phyloP scores from a whole-genome alignment of 2,113 vertebrate species.

The Ceyx margarethae region DNA sequence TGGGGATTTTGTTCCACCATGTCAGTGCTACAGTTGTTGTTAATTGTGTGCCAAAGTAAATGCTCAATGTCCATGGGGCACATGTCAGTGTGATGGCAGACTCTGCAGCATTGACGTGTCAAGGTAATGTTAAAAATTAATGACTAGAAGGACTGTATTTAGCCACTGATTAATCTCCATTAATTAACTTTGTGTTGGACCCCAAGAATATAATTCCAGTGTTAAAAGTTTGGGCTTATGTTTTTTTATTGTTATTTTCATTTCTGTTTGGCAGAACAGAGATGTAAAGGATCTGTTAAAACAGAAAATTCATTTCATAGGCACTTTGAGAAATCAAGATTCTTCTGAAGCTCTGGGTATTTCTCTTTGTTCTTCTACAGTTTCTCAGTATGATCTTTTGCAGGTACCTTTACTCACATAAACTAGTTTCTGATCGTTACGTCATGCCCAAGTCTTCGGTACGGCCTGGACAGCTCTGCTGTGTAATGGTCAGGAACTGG shows the following conservation, averaged over 20 bases:
- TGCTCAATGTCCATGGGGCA: neutral
- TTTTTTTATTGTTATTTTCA: neutral
- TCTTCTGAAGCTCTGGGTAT: neutral
- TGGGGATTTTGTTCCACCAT: neutral
- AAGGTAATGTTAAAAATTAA: neutral
- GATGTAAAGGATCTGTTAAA: neutral
- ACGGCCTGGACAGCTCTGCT: slow-evolving; percentile 86
- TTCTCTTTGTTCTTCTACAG: neutral
- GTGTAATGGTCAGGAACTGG: slow-evolving; percentile 80
- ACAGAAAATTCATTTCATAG: neutral
- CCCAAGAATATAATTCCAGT: neutral
- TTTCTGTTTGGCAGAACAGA: neutral
- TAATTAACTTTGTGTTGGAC: neutral
- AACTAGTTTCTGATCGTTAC: slow-evolving; percentile 82
- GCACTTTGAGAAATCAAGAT: neutral
- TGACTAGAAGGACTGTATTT: neutral
- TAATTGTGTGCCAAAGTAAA: neutral
- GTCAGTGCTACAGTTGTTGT: neutral
- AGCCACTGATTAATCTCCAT: neutral
- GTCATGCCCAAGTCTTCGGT: slow-evolving; percentile 79
- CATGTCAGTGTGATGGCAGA: neutral
- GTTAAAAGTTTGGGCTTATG: neutral
- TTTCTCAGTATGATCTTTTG: neutral
- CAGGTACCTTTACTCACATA: slow-evolving; percentile 85
- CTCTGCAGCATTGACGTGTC: neutral